Evolutionary conservation across 2,113 vertebrate genomes (phyloP), one percentile per base, ranked within the genome.

Genomic region (Tragelaphus buxtoni): DNA sequence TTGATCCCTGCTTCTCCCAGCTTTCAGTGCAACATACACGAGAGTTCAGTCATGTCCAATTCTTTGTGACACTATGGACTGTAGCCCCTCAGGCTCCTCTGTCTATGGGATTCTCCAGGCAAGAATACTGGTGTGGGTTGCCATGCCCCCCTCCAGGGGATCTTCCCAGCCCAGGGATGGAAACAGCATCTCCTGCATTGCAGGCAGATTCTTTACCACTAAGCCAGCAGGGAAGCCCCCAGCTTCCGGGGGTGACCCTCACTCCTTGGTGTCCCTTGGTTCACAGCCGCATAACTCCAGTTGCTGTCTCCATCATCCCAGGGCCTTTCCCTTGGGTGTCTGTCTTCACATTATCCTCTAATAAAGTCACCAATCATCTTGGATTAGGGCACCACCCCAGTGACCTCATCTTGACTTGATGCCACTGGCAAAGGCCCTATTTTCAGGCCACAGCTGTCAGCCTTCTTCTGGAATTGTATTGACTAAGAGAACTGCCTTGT

Each of bases 31-130:
- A 42, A 26, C 69, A 26, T 7, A 26, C 69, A 74, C 1, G 35
- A 24, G 69, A 7, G 22, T 11, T 26, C 69, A 12, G 35, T 24
- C 0, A 0, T 12, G 35, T 74, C 35, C 35, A 4, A 11, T 35
- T 72, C 69, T 72, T 24, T 72, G 69, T 0, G 3, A 42, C 69
- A 24, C 35, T 0, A 1, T 24, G 35, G 69, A 42, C 35, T 26
- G 20, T 42, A 72, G 35, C 35, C 69, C 35, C 0, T 2, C 35
- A 72, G 69, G 69, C 35, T 42, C 22, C 20, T 72, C 20, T 24
- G 10, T 39, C n/a, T 2, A 69, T 11, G 18, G 63, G 4, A 22
- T 69, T 69, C 65, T 39, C 65, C 65, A 69, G 65, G 18, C n/a
- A 72, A 39, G n/a, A 39, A 20, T 39, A 22, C 20, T 39, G 35